Base-by-base conservation (phyloP, 53 echinoderm and acorn worm genomes). In the Echinarachnius parma region DNA sequence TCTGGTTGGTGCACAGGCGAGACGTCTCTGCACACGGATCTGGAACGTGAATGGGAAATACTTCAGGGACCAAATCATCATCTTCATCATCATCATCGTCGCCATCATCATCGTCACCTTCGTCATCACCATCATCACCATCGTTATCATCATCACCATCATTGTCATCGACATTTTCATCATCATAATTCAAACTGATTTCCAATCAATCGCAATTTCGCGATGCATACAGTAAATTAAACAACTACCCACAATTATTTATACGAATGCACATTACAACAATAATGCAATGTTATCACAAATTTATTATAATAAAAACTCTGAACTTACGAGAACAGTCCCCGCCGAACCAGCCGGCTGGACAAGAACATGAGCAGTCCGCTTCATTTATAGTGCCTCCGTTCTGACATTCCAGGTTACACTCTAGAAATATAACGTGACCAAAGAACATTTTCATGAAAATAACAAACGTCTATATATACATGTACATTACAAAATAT, bases 1-100 rank as follows among this genome's bases (percentile, higher is more conserved):
- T 61, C 48, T 31, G 47, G 22, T 11, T 48, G 15, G 77, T 77
- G 24, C 77, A 77, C 16, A 77, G 77, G 5, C 53, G 53, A 14
- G 77, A 77, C 2, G 29, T 62, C 48, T 77, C 31, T 5, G 21
- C 33, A 48, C 77, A 77, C 1, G 48, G 26, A 20, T 48, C 77
- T 77, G 23, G 0, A 34, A 62, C 25, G 23, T 21, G 20, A 23
- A n/a, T 16, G 21, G 37, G 22, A 33, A n/a, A n/a, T n/a, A n/a
- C n/a, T n/a, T n/a, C n/a, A n/a, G n/a, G n/a, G n/a, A n/a, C n/a
- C n/a, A n/a, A n/a, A n/a, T n/a, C n/a, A n/a, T n/a, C n/a, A n/a
- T n/a, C n/a, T n/a, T n/a, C n/a, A n/a, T n/a, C n/a, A n/a, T n/a
- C n/a, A n/a, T n/a, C n/a, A n/a, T n/a, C n/a, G n/a, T n/a, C n/a